These are phyloP conservation scores for Caiman crocodilus DNA, from an alignment of 2,797 vertebrate species.

Conservation along the genomic window DNA sequence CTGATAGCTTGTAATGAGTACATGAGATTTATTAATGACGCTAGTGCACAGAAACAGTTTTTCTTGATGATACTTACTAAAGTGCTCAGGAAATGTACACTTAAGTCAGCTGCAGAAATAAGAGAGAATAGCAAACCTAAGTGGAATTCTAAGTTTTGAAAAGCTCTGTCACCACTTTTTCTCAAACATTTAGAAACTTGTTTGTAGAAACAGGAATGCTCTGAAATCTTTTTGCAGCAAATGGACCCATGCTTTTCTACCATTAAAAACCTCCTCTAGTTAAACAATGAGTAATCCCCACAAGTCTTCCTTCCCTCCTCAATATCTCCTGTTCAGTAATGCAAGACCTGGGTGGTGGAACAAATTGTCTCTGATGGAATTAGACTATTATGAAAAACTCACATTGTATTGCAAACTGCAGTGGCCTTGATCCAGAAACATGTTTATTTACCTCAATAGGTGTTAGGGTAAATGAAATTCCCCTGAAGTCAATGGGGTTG, in stretches of 20 bases:
- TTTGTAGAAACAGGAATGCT: neutral
- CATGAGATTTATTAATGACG: neutral
- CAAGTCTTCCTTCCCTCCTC: neutral
- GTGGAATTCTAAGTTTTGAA: neutral
- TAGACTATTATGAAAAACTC: slow-evolving; percentile 30
- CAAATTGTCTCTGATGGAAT: slow-evolving; percentile 20
- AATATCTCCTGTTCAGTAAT: neutral
- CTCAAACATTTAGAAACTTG: neutral
- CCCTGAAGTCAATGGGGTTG: neutral
- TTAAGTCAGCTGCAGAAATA: neutral
- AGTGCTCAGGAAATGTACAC: neutral
- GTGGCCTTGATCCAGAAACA: slow-evolving; percentile 11
- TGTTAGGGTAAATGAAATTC: too few species aligned
- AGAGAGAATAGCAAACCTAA: neutral
- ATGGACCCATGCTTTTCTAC: slow-evolving; percentile 16
- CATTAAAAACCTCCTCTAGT: neutral
- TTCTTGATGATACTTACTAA: neutral
- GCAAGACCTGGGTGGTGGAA: neutral
- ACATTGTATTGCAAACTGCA: slow-evolving; percentile 31
- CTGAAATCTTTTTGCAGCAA: neutral
- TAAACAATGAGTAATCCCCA: neutral
- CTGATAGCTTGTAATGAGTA: slow-evolving; percentile 23
- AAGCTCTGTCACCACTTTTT: fast-evolving
- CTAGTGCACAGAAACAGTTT: neutral
- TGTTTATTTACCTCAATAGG: slow-evolving; percentile 43